These are phyloP conservation scores for Rhimphoctona megacephalus DNA, from an alignment of 2,888 invertebrate genomes.

Conservation along the genomic window DNA sequence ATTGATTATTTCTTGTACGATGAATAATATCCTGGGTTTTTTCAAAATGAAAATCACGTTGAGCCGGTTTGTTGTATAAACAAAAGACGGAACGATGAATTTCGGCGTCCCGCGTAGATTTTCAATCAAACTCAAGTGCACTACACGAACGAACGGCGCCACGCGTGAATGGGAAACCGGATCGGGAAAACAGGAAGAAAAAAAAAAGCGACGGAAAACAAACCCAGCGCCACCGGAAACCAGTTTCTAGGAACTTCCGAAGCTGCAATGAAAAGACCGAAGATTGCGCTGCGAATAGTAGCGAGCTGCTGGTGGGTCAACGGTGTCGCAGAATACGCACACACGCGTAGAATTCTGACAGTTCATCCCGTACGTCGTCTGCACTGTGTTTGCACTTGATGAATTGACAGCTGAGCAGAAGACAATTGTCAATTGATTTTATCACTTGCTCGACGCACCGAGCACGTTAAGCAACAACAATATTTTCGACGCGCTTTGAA, in stretches of 20 bases:
- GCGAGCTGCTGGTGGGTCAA: not conserved
- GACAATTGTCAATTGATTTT: slow-evolving; percentile 21
- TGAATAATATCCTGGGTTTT: not conserved
- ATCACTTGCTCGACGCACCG: slow-evolving; percentile 24
- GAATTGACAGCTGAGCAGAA: slow-evolving; percentile 65
- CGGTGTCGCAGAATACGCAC: slow-evolving; percentile 9
- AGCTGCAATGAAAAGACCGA: not conserved
- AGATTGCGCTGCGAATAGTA: not conserved
- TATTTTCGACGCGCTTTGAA: slow-evolving; percentile 60
- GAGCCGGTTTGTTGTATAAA: slow-evolving; percentile 61
- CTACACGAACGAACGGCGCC: not conserved
- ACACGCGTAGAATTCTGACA: slow-evolving; percentile 51
- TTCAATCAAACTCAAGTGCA: slow-evolving; percentile 11
- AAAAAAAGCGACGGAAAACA: not conserved
- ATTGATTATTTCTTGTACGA: not conserved
- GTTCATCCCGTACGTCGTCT: slow-evolving; percentile 59
- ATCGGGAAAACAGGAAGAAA: not conserved
- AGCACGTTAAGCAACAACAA: slow-evolving; percentile 1
- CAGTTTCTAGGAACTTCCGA: not conserved
- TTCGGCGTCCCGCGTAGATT: slow-evolving; percentile 58
- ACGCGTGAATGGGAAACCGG: not conserved
- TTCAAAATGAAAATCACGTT: slow-evolving; percentile 3
- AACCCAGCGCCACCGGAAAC: slow-evolving; percentile 49
- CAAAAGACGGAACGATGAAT: slow-evolving; percentile 43
- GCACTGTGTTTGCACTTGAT: slow-evolving; percentile 31